These are phyloP conservation scores for Galbula dea DNA, from an alignment of 2,113 vertebrate genomes.

Conservation along the genomic window DNA sequence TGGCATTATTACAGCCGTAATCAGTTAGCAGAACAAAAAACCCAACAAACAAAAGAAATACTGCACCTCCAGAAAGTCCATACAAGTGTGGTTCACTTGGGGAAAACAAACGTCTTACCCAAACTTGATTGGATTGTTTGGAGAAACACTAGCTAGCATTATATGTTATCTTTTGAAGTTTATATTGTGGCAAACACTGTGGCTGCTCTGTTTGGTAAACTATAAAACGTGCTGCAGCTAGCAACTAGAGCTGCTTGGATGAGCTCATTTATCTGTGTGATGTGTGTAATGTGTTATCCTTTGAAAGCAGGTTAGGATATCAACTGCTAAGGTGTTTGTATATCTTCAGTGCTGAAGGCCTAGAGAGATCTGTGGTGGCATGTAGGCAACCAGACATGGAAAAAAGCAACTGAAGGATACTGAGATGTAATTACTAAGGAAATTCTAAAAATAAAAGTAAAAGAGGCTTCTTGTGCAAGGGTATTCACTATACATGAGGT, in stretches of 20 bases:
- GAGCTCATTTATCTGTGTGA: not conserved
- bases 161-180: not conserved
- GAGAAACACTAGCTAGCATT: not conserved
- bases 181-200: not conserved
- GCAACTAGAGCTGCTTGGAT: not conserved
- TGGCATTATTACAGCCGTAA: not conserved
- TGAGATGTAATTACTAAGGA: not conserved
- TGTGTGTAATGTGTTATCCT: not conserved
- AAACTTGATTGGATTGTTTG: not conserved
- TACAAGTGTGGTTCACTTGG: not conserved
- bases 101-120: not conserved
- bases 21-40: not conserved
- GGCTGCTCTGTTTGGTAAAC: not conserved
- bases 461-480: not conserved
- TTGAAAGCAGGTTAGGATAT: not conserved
- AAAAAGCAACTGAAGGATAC: not conserved
- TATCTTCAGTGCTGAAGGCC: not conserved
- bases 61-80: not conserved
- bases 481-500: not conserved
- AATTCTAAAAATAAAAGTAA: not conserved
- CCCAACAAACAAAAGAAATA: not conserved
- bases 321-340: not conserved
- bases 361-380: not conserved
- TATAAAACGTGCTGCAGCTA: not conserved
- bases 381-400: not conserved